Conservation (phyloP, 2,888 invertebrate genomes). For the Drosophila algonquin region DNA sequence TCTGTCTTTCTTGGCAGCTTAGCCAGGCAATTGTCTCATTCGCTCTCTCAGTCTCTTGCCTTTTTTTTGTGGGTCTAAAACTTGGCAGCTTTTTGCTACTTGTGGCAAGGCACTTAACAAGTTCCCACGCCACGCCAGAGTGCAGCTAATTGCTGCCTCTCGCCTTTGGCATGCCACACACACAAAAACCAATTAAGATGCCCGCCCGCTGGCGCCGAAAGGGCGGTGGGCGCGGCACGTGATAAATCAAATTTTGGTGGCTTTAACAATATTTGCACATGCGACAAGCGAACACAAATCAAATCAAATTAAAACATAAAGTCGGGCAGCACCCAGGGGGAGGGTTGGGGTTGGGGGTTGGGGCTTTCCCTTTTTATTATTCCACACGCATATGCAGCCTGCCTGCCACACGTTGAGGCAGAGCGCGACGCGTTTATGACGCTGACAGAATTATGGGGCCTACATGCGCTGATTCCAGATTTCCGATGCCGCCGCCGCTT, state of each 20-base stretch:
- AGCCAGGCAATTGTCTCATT: conserved; percentile 36
- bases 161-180: conserved; percentile 30
- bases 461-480: conserved; percentile 73
- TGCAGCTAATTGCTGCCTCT: conserved; percentile 69
- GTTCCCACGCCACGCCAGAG: conserved; percentile 28
- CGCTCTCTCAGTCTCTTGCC: conserved; percentile 23
- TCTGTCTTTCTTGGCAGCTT: conserved; percentile 13
- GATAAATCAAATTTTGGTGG: conserved; percentile 81
- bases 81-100: conserved; percentile 59
- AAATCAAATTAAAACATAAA: conserved; percentile 83
- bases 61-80: conserved; percentile 17
- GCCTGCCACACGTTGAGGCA: conserved; percentile 63
- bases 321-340: conserved; percentile 29
- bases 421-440: conserved; percentile 78
- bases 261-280: conserved; percentile 79
- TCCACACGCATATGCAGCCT: conserved; percentile 73
- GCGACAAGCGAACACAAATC: conserved; percentile 72
- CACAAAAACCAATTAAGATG: conserved; percentile 73
- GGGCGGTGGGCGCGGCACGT: conserved; percentile 47
- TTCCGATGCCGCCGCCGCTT: conserved; percentile 42
- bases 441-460: conserved; percentile 81
- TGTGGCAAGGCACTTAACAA: conserved; percentile 46
- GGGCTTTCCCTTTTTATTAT: conserved; percentile 75
- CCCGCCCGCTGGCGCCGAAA: conserved; percentile 40
- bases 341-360: conserved; percentile 22